Evolutionary conservation across 37 sponge, comb jelly and placozoan species (phyloP).

Genomic region (Hexactinellida sp.): DNA sequence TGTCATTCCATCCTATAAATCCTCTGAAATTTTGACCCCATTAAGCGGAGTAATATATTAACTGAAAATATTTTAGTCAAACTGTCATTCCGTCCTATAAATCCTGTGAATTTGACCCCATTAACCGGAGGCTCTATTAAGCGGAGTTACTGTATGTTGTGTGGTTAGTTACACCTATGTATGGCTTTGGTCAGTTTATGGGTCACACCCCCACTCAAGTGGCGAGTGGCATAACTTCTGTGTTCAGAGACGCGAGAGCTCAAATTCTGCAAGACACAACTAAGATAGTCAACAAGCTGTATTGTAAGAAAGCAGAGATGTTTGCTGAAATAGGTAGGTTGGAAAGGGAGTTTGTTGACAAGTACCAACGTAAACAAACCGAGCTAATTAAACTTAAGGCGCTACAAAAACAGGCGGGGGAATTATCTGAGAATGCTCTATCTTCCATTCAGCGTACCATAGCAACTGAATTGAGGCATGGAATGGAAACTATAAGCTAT

Average conservation of each 20-base stretch:
- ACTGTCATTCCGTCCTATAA: too few species aligned
- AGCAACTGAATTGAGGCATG: not conserved
- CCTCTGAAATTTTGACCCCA: too few species aligned
- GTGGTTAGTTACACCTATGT: too few species aligned
- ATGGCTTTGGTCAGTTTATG: too few species aligned
- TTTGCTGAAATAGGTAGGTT: not conserved
- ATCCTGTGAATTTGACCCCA: too few species aligned
- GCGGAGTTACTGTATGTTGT: too few species aligned
- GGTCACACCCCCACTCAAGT: too few species aligned
- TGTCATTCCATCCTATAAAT: too few species aligned
- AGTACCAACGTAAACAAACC: not conserved
- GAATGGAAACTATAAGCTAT: not conserved
- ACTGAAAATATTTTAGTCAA: too few species aligned
- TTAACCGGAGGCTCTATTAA: not conserved
- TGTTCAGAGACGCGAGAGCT: not conserved
- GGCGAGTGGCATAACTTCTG: too few species aligned
- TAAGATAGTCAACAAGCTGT: not conserved
- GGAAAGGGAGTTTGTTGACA: not conserved
- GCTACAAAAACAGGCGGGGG: not conserved
- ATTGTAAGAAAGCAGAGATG: not conserved
- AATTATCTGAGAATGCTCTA: not conserved
- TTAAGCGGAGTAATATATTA: too few species aligned
- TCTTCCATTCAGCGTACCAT: not conserved
- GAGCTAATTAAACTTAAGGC: not conserved
- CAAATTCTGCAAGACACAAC: not conserved